Base-by-base conservation (phyloP, 2,888 invertebrate species). In the Ferdinandea cuprea region DNA sequence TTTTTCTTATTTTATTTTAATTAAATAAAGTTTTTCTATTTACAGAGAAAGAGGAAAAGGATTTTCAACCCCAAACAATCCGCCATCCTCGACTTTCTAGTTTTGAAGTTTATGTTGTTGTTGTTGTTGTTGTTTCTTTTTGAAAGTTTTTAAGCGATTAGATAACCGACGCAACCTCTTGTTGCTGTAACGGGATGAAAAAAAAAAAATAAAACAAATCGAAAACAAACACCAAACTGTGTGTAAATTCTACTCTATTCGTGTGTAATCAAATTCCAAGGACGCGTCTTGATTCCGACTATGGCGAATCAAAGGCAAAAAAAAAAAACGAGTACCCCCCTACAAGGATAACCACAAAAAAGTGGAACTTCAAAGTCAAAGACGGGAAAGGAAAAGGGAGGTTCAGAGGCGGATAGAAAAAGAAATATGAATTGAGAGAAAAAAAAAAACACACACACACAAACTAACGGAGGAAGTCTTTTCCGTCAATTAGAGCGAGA, bases 231-330 rank as follows among this genome's bases (percentile, higher is more conserved):
- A 61, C 19, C 63, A 77, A 76, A 72, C 71, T 76, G 71, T 77
- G 54, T 81, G 71, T 77, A 81, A 81, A 77, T 54, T 76, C 72
- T 71, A 66, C 65, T 76, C 61, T 72, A 71, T 66, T 76, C 54
- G 65, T 72, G 54, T 81, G 71, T 81, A 77, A 76, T 76, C 71
- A 81, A 77, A 81, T 77, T 66, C 81, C 81, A 81, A 81, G 81
- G 81, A 81, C 81, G 77, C 61, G 81, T 56, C 58, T 77, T 81
- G 66, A 61, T 81, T 76, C 59, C 65, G 30, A 52, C 46, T n/a
- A 54, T 17, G 54, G n/a, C 42, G 25, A 54, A 59, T 58, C 25
- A 37, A 40, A 59, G 35, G 2, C 0, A 59, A 54, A 54, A 21
- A 52, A 72, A 42, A 52, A 30, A 65, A 25, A 35, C 50, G 1